Evolutionary conservation across 2,113 vertebrate species (phyloP), one percentile per base, ranked within the genome.

Genomic region (Peromyscus californicus): DNA sequence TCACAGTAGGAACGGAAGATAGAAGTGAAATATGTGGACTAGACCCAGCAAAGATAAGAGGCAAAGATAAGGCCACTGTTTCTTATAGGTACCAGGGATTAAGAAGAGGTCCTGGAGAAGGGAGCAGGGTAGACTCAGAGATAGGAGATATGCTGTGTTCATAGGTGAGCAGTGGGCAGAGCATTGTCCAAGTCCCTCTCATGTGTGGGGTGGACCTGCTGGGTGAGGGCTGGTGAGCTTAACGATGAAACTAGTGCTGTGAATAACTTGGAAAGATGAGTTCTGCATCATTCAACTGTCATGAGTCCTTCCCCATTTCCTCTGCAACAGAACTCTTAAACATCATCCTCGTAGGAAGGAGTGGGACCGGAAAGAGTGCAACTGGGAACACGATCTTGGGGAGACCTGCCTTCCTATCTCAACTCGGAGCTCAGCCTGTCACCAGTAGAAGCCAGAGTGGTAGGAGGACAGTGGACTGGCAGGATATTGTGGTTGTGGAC

Each of bases 301-400:
- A 80, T 1, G 1, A 42, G 42, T 82, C 11, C 57, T 67, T 72
- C 29, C 39, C 19, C 7, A 45, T 92, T 96, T 80, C 36, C 16
- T 72, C 63, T 88, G 42, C 3, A 42, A 84, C 95, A 96, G 97
- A 97, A 74, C 0, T 42, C 45, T 72, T 97, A 90, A 36, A 0
- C 39, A 3, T 97, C 7, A 13, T 97, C 72, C 93, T 97, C 0
- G 1, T 95, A 54, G 97, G 97, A 63, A 80, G 15, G 7, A 93
- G 89, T 0, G 94, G 96, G 0, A 12, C 65, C 0, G 96, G 97
- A 0, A 97, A 97, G 82, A 97, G 96, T 0, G 96, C 96, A 0
- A 86, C 94, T 0, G 96, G 97, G 7, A 98, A 97, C 82, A 91
- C 86, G 9, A 78, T 97, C 48, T 72, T 97, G 0, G 78, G 89